Conservation (phyloP, 1,140 invertebrate species). For the Goniozus legneri region DNA sequence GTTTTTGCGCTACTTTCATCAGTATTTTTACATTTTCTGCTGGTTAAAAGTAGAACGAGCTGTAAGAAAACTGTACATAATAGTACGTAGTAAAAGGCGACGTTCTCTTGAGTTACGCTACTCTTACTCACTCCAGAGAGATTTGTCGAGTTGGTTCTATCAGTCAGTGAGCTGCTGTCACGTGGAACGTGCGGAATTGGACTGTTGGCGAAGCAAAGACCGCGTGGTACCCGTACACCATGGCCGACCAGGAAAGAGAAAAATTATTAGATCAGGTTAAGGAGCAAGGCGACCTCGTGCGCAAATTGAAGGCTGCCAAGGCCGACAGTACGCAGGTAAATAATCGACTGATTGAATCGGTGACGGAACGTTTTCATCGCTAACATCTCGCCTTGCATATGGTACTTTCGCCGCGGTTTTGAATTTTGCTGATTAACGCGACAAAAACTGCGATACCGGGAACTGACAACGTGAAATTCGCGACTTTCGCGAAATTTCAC, state of each 20-base stretch:
- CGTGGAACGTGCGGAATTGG: constrained; percentile 16
- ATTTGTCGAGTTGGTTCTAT: too few relatives aligned
- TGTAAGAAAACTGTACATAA: too few relatives aligned
- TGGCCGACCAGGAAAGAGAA: constrained; percentile 53
- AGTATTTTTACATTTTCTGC: too few relatives aligned
- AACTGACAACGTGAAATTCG: neutral
- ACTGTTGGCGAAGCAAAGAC: neutral
- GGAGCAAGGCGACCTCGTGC: constrained; percentile 75
- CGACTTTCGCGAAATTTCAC: neutral
- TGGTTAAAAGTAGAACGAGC: too few relatives aligned
- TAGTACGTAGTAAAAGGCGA: too few relatives aligned
- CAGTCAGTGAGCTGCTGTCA: too few relatives aligned
- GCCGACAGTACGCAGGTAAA: constrained; percentile 69
- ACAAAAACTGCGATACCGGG: neutral
- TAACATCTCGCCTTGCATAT: neutral
- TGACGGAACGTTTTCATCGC: neutral
- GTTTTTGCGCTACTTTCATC: too few relatives aligned
- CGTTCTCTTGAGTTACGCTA: too few relatives aligned
- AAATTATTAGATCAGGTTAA: constrained; percentile 68
- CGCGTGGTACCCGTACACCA: constrained; percentile 18
- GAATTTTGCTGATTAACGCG: too few relatives aligned
- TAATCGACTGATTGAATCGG: constrained; percentile 4
- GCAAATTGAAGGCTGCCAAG: constrained; percentile 77
- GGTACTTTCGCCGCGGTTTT: too few relatives aligned
- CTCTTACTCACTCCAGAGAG: too few relatives aligned